Evolutionary conservation across 2,113 vertebrate species (phyloP), one percentile per base, ranked within the genome.

Genomic region (Emberiza fucata): DNA sequence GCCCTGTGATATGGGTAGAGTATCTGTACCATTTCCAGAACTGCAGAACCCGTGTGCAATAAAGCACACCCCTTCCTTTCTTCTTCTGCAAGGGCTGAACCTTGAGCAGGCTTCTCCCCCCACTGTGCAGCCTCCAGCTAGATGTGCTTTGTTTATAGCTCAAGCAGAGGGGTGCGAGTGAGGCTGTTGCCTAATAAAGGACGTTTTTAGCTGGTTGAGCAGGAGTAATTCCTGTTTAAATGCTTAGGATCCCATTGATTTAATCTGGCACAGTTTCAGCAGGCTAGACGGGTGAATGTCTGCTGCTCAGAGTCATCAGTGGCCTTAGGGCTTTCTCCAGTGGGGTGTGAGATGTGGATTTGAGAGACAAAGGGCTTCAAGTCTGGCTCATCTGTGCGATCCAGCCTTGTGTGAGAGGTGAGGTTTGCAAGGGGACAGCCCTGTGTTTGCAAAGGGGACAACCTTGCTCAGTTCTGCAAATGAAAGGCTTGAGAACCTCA

Each of bases 311-410:
- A 88, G 86, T 86, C 64, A 81, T 71, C 3, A 6, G 22, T 88
- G 53, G 60, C 94, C 76, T 78, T 54, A 84, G 91, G 95, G 88
- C 51, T 92, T 93, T 96, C 82, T 95, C 80, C 92, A 86, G 31
- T 83, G 91, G 90, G 51, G 83, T 94, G 92, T 94, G 88, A 94
- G 86, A 92, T 94, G 47, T 48, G 88, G 88, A 78, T 95, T 89
- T 90, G 69, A 66, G 47, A 90, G 79, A 91, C 80, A 89, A 92
- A 93, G 51, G 51, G 51, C 35, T 88, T 77, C 76, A 60, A 21
- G 56, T 53, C 51, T 28, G 47, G 16, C 76, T 94, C 29, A 57
- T 92, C 33, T 71, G 21, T 64, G 24, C 8, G 7, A 90, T 60
- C 80, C 70, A 95, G 60, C 25, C 71, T 66, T 54, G 53, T 59